Percentiles rank a stretch among this genome's conserved stretches.
These are phyloP conservation scores for Bilobella aurantiaca DNA, from an alignment of 1,140 invertebrate species.

Conservation along the genomic window DNA sequence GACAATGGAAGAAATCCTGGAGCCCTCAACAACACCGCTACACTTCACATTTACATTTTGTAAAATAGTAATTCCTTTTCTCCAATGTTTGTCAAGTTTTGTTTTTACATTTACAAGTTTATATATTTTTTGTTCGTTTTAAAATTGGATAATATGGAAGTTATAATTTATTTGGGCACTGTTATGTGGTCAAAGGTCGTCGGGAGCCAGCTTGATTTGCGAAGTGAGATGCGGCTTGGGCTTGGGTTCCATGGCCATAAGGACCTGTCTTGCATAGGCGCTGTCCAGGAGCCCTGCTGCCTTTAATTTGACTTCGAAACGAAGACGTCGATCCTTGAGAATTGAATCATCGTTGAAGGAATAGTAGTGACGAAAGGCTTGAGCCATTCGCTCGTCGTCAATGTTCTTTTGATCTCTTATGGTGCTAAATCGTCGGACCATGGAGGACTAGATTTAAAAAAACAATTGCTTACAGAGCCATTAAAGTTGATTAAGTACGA, in stretches of 20 bases:
- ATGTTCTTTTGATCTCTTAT: neutral
- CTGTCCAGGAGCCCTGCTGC: conserved; percentile 32
- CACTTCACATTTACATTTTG: too few species aligned
- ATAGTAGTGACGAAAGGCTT: conserved; percentile 27
- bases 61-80: too few species aligned
- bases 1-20: too few species aligned
- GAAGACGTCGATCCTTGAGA: conserved; percentile 23
- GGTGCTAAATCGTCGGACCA: conserved; percentile 19
- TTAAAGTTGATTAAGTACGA: too few species aligned
- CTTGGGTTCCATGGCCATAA: conserved; percentile 30
- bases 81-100: too few species aligned
- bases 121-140: too few species aligned
- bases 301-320: conserved; percentile 24
- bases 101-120: too few species aligned
- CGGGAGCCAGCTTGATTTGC: conserved; percentile 13
- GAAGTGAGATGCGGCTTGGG: conserved; percentile 27
- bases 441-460: conserved; percentile 7
- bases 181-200: neutral
- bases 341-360: conserved; percentile 28
- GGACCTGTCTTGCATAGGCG: conserved; percentile 26
- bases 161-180: neutral
- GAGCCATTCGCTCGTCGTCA: conserved; percentile 18
- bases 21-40: too few species aligned
- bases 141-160: neutral
- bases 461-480: too few species aligned